Evolutionary conservation across 2,797 vertebrate species (phyloP), one percentile per base, ranked within the genome.

Genomic region (Staurois parvus): DNA sequence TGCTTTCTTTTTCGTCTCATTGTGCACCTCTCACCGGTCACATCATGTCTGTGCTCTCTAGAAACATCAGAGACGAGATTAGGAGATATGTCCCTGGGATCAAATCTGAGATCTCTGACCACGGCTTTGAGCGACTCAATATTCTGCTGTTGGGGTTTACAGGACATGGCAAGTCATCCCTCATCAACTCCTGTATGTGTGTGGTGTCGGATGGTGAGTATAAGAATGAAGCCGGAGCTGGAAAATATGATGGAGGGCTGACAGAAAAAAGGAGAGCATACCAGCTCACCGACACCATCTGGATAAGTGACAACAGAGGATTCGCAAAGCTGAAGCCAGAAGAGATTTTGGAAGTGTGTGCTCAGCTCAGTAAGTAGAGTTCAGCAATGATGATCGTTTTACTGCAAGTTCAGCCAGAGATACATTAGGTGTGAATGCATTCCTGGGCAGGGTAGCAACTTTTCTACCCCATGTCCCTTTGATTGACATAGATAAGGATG

Each of bases 121-220:
- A 13, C 8, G 26, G 72, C 15, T 48, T 17, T 52, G 2, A 29
- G n/a, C 8, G 40, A 45, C 40, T 74, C 2, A 4, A 12, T 32
- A 2, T 80, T 28, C 78, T 69, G 67, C 42, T 80, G 15, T 52
- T 69, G 6, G 78, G 78, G 19, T 29, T 80, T 15, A 3, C 12
- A 24, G 78, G 78, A 21, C 78, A 80, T 52, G 78, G 78, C 10
- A 80, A 80, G 9, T 69, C 78, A 1, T 80, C 78, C 3, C 66
- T 80, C 2, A 45, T 80, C 32, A 80, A 80, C 42, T 80, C 62
- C 2, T 52, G 66, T 32, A 3, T 70, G 19, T 68, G 42, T 10
- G 66, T 70, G 26, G 17, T 70, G 40, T 12, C 7, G 28, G 21
- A 80, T 17, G 17, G n/a, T 12, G n/a, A 30, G 1, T 80, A 80